phyloP scores from a whole-genome alignment of 1,140 invertebrate genomes.

The Oreohelix idahoensis region DNA sequence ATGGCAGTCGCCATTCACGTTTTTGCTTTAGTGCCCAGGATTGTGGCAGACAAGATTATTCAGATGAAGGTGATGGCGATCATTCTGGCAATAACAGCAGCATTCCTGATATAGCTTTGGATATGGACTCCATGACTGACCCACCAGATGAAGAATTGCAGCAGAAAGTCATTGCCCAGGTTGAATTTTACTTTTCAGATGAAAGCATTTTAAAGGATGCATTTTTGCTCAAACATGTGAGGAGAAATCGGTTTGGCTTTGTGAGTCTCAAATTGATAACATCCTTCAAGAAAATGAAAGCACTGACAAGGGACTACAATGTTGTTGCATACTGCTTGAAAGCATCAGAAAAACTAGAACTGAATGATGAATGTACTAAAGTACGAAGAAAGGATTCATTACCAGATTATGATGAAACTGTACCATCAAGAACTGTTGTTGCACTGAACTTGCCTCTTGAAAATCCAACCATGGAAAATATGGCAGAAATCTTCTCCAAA shows the following conservation, averaged over 20 bases:
- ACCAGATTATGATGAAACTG: constrained; percentile 91
- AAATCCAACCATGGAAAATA: constrained; percentile 87
- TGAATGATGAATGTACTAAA: constrained; percentile 92
- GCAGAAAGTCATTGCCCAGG: constrained; percentile 69
- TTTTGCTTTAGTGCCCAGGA: constrained; percentile 64
- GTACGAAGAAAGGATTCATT: constrained; percentile 87
- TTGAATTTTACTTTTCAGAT: constrained; percentile 91
- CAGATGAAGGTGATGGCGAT: constrained; percentile 59
- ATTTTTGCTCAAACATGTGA: constrained; percentile 93
- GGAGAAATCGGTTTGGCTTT: constrained; percentile 94
- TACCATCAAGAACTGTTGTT: constrained; percentile 89
- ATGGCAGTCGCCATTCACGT: constrained; percentile 45
- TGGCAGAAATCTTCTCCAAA: constrained; percentile 88
- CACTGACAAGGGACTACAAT: constrained; percentile 91
- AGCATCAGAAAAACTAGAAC: constrained; percentile 85
- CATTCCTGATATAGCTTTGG: constrained; percentile 26
- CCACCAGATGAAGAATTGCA: constrained; percentile 66
- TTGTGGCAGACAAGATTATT: constrained; percentile 50
- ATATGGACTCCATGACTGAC: constrained; percentile 55
- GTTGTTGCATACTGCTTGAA: constrained; percentile 88
- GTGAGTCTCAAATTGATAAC: constrained; percentile 94
- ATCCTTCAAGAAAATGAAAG: constrained; percentile 84
- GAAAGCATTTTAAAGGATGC: constrained; percentile 95
- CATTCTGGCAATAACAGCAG: constrained; percentile 45
- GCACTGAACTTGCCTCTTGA: constrained; percentile 88